phyloP scores from a whole-genome alignment of 2,888 invertebrate species.

The Punctoribates punctum region DNA sequence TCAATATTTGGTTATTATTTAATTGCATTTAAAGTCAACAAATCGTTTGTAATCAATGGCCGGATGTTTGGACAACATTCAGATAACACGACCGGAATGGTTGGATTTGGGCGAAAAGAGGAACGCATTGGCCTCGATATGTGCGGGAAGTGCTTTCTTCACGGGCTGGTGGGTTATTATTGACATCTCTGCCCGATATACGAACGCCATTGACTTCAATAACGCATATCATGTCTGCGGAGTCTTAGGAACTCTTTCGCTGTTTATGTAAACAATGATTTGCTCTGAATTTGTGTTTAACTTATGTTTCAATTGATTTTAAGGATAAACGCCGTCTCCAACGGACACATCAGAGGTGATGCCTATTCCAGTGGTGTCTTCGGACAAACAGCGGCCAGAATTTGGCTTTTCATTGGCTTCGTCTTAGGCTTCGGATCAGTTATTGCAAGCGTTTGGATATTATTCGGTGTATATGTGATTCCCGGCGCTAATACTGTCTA shows the following conservation, averaged over 20 bases:
- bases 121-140: slow-evolving; percentile 78
- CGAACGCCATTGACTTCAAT: slow-evolving; percentile 58
- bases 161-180: slow-evolving; percentile 98
- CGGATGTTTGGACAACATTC: slow-evolving; percentile 69
- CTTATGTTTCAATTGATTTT: slow-evolving; percentile 30
- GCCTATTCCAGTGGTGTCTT: slow-evolving; percentile 76
- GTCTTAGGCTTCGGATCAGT: slow-evolving; percentile 93
- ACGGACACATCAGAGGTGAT: slow-evolving; percentile 84
- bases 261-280: slow-evolving; percentile 72
- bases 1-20: not conserved
- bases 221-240: slow-evolving; percentile 83
- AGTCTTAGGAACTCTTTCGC: slow-evolving; percentile 84
- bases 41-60: slow-evolving; percentile 54
- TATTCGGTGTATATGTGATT: slow-evolving; percentile 74
- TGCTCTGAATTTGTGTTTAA: not conserved
- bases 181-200: slow-evolving; percentile 79
- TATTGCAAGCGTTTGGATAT: slow-evolving; percentile 92
- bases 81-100: slow-evolving; percentile 66
- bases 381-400: slow-evolving; percentile 76
- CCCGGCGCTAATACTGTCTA: slow-evolving; percentile 49
- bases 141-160: slow-evolving; percentile 86
- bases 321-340: slow-evolving; percentile 89
- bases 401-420: slow-evolving; percentile 95
- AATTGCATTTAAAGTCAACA: not conserved
- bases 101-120: slow-evolving; percentile 79